A percentile compares a stretch with the other conserved stretches of the same genome.
Evolutionary conservation across 2,113 vertebrate species (phyloP).

Genomic region (Gorsachius goisagi): DNA sequence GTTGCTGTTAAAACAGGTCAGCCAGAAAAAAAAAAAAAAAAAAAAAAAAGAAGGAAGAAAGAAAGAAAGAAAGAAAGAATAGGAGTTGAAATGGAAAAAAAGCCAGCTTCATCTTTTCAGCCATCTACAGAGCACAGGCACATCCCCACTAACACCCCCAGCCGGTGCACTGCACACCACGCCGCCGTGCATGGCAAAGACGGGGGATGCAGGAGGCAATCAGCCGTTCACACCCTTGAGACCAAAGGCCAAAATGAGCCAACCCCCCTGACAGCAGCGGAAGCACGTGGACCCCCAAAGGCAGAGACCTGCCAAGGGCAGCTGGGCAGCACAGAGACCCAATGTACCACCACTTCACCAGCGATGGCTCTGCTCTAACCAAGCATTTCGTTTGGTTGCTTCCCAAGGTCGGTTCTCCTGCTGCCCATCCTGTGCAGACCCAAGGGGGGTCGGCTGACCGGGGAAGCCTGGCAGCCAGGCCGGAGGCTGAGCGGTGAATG

Average conservation of each 20-base stretch:
- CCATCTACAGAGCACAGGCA: not conserved
- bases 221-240: not conserved
- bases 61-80: not conserved
- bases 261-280: fast-evolving
- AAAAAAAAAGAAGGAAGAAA: not conserved
- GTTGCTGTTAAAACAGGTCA: not conserved
- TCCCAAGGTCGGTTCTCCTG: not conserved
- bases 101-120: not conserved
- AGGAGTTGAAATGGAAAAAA: not conserved
- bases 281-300: fast-evolving
- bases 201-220: not conserved
- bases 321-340: not conserved
- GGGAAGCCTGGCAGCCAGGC: not conserved
- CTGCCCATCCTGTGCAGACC: not conserved
- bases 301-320: not conserved
- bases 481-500: not conserved
- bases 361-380: not conserved
- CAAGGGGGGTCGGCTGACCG: fast-evolving
- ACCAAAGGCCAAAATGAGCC: not conserved
- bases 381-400: not conserved
- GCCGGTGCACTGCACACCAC: fast-evolving
- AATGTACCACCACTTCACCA: not conserved
- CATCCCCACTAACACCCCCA: not conserved
- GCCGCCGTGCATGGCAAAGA: fast-evolving
- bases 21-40: not conserved